Evolutionary conservation across 2,888 invertebrate species (phyloP), one percentile per base, ranked within the genome.

Genomic region (Rhabditoides inermis): DNA sequence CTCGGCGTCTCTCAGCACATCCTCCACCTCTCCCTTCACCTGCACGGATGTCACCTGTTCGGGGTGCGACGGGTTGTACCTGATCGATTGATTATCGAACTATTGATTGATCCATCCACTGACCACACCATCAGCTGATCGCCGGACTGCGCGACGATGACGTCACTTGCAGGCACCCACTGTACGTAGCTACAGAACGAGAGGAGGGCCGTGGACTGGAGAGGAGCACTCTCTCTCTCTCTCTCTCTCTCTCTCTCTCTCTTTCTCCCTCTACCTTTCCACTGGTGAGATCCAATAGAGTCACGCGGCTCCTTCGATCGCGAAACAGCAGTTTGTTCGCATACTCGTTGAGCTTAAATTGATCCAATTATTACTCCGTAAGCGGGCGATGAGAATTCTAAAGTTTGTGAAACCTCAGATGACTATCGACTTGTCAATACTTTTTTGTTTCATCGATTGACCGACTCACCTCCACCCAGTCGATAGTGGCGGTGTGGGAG

Each of bases 101-200:
- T 2, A 40, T n/a, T 18, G 10, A 40, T 40, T 20, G 22, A 10
- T 40, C n/a, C 41, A 40, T 40, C 18, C n/a, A 20, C 41, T 30
- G 44, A 61, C 98, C 98, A 98, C 52, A 95, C 86, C 47, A 90
- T 88, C 18, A 98, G 80, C 73, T 86, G 88, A 50, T 84, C 86
- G 22, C 87, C 85, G 50, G 89, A 88, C 78, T 98, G 95, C 0
- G 94, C 94, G 0, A 98, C 90, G 0, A 90, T 89, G 0, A 98
- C 95, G 76, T 98, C 95, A 78, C 94, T 94, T 52, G 88, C 85
- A 51, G 88, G 87, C 3, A 90, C 88, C 89, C 89, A 89, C 80
- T 83, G 83, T 6, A 84, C 84, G 76, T 84, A 84, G 10, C 82
- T 81, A 69, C 84, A 84, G 69, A 80, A 81, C 69, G 81, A 80